Conservation (phyloP, 2,797 vertebrate genomes). For the Ctenochaetus hawaiiensis region DNA sequence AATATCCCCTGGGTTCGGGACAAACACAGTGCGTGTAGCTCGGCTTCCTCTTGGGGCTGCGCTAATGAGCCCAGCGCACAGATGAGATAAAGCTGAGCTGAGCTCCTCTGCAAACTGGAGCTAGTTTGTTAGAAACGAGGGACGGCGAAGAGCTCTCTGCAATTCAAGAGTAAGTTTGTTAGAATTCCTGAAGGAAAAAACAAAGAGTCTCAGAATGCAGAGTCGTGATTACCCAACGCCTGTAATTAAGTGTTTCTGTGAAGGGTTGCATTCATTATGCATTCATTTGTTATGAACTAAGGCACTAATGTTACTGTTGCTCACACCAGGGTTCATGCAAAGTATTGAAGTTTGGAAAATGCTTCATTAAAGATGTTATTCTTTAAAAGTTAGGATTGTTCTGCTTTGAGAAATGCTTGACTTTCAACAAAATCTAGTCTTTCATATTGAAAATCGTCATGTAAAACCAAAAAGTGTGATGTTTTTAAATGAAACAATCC, state of each 20-base stretch:
- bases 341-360: too few species aligned
- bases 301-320: conserved; percentile 25
- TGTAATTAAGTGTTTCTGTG: conserved; percentile 55
- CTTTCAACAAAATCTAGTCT: too few species aligned
- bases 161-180: conserved; percentile 34
- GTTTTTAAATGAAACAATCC: too few species aligned
- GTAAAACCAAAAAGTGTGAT: too few species aligned
- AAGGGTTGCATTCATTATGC: conserved; percentile 49
- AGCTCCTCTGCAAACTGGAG: conserved; percentile 17
- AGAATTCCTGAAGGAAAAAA: conserved; percentile 41
- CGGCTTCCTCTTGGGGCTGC: conserved; percentile 53
- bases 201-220: conserved; percentile 35
- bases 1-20: conserved; percentile 63
- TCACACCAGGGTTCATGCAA: not conserved
- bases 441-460: too few species aligned
- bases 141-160: conserved; percentile 17
- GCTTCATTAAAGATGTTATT: too few species aligned
- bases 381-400: too few species aligned
- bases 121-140: conserved; percentile 37
- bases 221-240: conserved; percentile 29
- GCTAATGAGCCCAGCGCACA: conserved; percentile 65
- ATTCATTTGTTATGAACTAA: conserved; percentile 50
- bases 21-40: conserved; percentile 49
- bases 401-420: too few species aligned
- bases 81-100: conserved; percentile 32